Evolutionary conservation across 1,140 invertebrate species (phyloP).

Genomic region (Bacillus rossius): DNA sequence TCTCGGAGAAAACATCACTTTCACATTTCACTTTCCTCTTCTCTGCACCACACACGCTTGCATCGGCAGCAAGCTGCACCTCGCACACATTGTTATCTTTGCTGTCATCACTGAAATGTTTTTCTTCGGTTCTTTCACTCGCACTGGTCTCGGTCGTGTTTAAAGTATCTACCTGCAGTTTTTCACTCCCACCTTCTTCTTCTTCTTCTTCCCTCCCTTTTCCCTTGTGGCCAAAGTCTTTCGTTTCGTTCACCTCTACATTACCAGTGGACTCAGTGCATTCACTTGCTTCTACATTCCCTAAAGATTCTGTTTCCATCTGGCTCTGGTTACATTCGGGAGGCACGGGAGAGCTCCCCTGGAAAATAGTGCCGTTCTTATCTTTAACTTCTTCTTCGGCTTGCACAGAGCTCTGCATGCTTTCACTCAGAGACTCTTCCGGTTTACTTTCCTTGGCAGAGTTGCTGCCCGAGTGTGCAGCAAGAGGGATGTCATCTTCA

Average conservation of each 20-base stretch:
- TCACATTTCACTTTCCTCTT: conserved; percentile 21
- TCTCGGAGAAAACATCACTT: conserved; percentile 3
- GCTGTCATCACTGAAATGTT: background rate
- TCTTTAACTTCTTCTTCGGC: conserved; percentile 38
- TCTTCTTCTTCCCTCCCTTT: conserved; percentile 14
- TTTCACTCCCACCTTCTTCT: conserved; percentile 19
- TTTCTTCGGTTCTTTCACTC: conserved; percentile 19
- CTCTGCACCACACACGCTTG: background rate
- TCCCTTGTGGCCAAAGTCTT: conserved; percentile 15
- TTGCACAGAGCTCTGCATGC: conserved; percentile 48
- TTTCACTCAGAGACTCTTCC: conserved; percentile 29
- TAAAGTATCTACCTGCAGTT: conserved; percentile 22
- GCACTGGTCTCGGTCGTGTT: conserved; percentile 17
- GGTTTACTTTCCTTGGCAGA: conserved; percentile 23
- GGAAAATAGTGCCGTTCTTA: background rate
- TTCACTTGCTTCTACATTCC: too few relatives aligned
- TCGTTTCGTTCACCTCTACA: too few relatives aligned
- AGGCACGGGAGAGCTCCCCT: too few relatives aligned
- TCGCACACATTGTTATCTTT: conserved; percentile 8
- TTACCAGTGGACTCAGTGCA: too few relatives aligned
- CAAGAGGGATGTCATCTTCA: too few relatives aligned
- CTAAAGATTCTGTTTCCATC: too few relatives aligned
- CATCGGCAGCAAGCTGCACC: background rate
- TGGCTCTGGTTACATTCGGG: too few relatives aligned
- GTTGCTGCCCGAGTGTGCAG: conserved; percentile 11